Evolutionary conservation across 2,888 invertebrate species (phyloP).

Genomic region (Himalopsyche kuldschensis): DNA sequence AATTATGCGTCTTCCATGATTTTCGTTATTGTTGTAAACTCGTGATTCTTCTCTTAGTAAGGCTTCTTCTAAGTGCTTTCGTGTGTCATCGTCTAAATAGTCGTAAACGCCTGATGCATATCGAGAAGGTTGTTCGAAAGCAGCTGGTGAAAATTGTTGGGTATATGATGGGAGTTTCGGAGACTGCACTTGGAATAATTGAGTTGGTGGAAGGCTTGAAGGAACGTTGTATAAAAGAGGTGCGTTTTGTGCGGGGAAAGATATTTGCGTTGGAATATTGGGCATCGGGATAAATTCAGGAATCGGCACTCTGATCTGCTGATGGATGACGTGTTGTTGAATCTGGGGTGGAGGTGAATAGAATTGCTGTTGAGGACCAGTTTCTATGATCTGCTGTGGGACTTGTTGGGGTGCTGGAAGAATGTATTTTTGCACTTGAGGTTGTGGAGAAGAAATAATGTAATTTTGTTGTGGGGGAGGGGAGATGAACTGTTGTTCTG

Average conservation of each 20-base stretch:
- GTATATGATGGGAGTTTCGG: neutral
- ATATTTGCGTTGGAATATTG: neutral
- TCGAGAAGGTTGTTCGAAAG: neutral
- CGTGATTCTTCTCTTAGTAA: conserved; percentile 17
- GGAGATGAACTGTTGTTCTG: neutral
- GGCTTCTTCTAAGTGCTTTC: conserved; percentile 7
- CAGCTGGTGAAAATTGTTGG: neutral
- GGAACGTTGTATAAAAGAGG: neutral
- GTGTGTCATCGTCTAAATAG: conserved; percentile 2
- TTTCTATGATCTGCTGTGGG: neutral
- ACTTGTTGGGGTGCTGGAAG: neutral
- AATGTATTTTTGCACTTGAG: neutral
- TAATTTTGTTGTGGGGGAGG: neutral
- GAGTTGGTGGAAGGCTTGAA: neutral
- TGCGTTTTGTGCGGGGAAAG: neutral
- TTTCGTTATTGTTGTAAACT: neutral
- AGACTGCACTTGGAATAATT: neutral
- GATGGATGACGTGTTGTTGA: neutral
- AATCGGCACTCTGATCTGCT: neutral
- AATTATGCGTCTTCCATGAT: neutral
- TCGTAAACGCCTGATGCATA: neutral
- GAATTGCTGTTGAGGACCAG: neutral
- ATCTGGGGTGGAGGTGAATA: conserved; percentile 2
- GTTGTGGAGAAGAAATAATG: neutral
- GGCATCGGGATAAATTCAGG: neutral